Evolutionary conservation across 2,888 invertebrate genomes (phyloP).

Genomic region (Deilephila porcellus): DNA sequence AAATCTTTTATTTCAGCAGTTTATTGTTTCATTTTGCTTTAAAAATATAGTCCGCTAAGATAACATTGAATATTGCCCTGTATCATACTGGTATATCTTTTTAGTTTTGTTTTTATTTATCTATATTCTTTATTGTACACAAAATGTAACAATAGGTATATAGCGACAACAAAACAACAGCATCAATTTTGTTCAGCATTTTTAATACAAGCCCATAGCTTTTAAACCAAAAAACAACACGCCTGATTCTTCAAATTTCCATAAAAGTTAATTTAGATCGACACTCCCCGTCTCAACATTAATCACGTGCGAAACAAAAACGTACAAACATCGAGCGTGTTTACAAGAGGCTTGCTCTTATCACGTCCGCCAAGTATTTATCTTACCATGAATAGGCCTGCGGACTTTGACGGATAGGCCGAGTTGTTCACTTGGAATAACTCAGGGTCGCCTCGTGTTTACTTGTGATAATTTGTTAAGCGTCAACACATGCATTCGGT

Average conservation of each 20-base stretch:
- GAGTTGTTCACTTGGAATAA: conserved; percentile 70
- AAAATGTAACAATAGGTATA: no score
- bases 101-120: no score
- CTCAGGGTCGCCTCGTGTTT: conserved; percentile 41
- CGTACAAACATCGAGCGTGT: conserved; percentile 44
- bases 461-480: conserved; percentile 38
- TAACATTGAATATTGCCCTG: no score
- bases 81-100: no score
- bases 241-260: neutral
- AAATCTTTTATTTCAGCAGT: no score
- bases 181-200: no score
- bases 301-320: conserved; percentile 35
- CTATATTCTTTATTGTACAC: no score
- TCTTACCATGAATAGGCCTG: conserved; percentile 65
- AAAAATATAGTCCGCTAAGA: no score
- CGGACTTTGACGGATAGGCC: conserved; percentile 72
- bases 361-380: conserved; percentile 68
- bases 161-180: no score
- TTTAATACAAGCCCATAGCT: no score
- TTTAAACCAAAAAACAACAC: neutral
- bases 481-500: neutral
- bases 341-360: conserved; percentile 55
- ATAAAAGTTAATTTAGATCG: conserved; percentile 27
- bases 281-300: conserved; percentile 34
- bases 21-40: no score